phyloP scores from a whole-genome alignment of 2,113 vertebrate genomes.

The Pogona vitticeps region DNA sequence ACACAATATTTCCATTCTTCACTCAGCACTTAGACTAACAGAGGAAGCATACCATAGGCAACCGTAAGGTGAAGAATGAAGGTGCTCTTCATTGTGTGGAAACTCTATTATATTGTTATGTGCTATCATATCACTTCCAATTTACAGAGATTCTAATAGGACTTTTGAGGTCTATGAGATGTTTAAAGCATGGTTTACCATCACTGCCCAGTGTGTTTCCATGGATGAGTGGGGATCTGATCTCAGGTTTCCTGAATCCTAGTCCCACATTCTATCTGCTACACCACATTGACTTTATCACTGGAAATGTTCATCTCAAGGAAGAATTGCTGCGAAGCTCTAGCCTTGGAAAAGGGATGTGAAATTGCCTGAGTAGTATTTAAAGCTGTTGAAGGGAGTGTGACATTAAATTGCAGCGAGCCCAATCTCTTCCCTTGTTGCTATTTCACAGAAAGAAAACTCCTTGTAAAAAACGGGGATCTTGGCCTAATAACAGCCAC shows the following conservation, averaged over 20 bases:
- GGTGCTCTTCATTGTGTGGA: neutral
- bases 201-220: too few relatives aligned
- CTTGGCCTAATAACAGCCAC: neutral
- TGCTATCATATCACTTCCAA: too few relatives aligned
- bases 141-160: too few relatives aligned
- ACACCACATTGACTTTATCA: too few relatives aligned
- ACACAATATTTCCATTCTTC: neutral
- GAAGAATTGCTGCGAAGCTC: too few relatives aligned
- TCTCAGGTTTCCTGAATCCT: too few relatives aligned
- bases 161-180: too few relatives aligned
- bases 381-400: neutral
- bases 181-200: too few relatives aligned
- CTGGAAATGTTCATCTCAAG: too few relatives aligned
- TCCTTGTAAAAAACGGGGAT: neutral
- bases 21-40: neutral
- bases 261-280: too few relatives aligned
- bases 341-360: neutral
- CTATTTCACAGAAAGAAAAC: neutral
- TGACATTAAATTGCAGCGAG: neutral
- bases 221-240: too few relatives aligned
- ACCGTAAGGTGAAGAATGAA: neutral
- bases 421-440: neutral
- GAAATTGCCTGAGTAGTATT: neutral
- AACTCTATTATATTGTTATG: too few relatives aligned
- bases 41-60: neutral